A percentile compares a stretch with the other conserved stretches of the same genome.
Conservation (phyloP, 2,113 vertebrate species). For the Nannobrachium achirus region DNA sequence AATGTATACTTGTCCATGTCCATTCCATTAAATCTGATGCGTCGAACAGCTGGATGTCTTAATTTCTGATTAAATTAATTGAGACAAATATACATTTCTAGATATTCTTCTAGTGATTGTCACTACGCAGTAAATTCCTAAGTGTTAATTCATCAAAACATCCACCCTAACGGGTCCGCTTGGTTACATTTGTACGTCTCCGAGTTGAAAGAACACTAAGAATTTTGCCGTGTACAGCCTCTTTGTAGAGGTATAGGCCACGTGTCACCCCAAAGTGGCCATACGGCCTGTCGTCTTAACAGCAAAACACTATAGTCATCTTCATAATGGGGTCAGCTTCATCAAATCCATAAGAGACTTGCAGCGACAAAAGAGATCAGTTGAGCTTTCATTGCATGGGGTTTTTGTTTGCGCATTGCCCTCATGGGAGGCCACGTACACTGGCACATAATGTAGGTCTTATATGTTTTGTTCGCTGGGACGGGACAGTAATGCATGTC, state of each 20-base stretch:
- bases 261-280: slow-evolving; percentile 20
- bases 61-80: too few species aligned
- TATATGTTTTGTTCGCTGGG: slow-evolving; percentile 25
- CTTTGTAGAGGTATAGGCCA: slow-evolving; percentile 8
- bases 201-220: too few species aligned
- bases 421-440: slow-evolving; percentile 62
- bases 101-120: too few species aligned
- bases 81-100: too few species aligned
- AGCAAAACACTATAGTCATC: slow-evolving; percentile 19
- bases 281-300: not conserved
- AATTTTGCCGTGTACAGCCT: too few species aligned
- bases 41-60: too few species aligned
- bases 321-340: slow-evolving; percentile 45
- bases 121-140: too few species aligned
- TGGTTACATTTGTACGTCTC: too few species aligned
- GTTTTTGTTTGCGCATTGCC: slow-evolving; percentile 56
- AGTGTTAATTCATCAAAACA: too few species aligned
- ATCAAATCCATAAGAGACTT: slow-evolving; percentile 32
- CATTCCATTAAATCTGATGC: too few species aligned
- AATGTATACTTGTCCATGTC: too few species aligned
- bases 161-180: too few species aligned
- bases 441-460: slow-evolving; percentile 36
- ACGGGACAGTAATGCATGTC: slow-evolving; percentile 28
- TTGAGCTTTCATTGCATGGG: slow-evolving; percentile 44
- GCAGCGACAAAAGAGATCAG: slow-evolving; percentile 38